Conservation (phyloP, 1,140 invertebrate genomes). For the Ceratosolen fusciceps region DNA sequence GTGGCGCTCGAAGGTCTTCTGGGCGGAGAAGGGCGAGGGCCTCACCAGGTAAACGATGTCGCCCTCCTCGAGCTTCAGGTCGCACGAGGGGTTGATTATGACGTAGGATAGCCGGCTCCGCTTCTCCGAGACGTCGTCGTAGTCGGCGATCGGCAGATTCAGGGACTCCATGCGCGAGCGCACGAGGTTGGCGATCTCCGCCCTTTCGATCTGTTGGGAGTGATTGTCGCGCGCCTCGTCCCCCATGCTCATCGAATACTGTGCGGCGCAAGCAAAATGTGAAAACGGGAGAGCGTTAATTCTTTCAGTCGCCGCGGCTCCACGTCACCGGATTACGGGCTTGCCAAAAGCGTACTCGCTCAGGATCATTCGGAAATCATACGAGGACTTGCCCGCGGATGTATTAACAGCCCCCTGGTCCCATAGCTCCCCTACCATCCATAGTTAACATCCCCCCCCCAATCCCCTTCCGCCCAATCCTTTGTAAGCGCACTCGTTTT, state of each 20-base stretch:
- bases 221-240: constrained; percentile 90
- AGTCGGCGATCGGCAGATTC: constrained; percentile 89
- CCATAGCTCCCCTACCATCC: no score
- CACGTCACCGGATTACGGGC: no score
- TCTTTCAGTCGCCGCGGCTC: background rate
- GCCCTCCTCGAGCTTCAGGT: constrained; percentile 94
- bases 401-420: no score
- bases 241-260: constrained; percentile 86
- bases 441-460: no score
- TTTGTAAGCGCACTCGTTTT: no score
- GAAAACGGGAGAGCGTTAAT: constrained; percentile 11
- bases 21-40: constrained; percentile 91
- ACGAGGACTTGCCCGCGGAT: no score
- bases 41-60: constrained; percentile 95
- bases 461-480: no score
- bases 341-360: background rate
- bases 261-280: constrained; percentile 53
- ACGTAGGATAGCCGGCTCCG: constrained; percentile 95
- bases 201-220: constrained; percentile 90
- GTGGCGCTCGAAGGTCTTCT: constrained; percentile 93
- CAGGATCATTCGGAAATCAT: background rate
- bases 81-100: constrained; percentile 98
- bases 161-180: constrained; percentile 93
- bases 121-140: constrained; percentile 94
- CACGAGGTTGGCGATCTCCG: constrained; percentile 95